Base-by-base conservation (phyloP, 2,888 invertebrate genomes). In the Parnassius apollo region DNA sequence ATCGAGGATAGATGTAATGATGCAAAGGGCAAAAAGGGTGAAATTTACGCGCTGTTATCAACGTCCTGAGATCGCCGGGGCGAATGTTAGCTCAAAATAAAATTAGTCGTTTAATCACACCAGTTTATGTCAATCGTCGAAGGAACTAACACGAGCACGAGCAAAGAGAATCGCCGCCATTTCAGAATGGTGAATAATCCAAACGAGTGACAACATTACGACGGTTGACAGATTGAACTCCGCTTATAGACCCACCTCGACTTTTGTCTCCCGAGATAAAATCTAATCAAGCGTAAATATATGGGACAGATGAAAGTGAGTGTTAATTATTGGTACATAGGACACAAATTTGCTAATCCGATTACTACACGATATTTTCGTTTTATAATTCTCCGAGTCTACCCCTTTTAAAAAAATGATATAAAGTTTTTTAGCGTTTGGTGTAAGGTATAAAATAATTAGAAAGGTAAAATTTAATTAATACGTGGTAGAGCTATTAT, bases 161-260 rank as follows among this genome's bases (percentile, higher is more conserved):
- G 45, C 56, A 51, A 56, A n/a, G 45, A 35, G 56, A 57, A 25
- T 52, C 45, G 7, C 42, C 35, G 45, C 50, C 61, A 51, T 61
- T 55, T 61, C 46, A 45, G 45, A 35, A 10, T 45, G 51, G 56
- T 61, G 61, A 61, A 61, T 61, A 61, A 61, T 61, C 44, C 42
- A 56, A 7, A 9, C 50, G 50, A 10, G 18, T 42, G 50, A 42
- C 51, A 18, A 4, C 2, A 42, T 13, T 44, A 3, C 9, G 42
- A 9, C 51, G 45, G 25, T 13, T 51, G 56, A 50, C 61, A 11
- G 51, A 57, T 61, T 57, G 56, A 61, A 44, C 54, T 44, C 55
- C 42, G 49, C 9, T 60, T 60, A 50, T 50, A 60, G 60, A 50
- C 42, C 42, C 18, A 18, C 2, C 44, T 0, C 49, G 10, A 42